Base-by-base conservation (phyloP, 2,113 vertebrate genomes). In the Amblyornis subalaris region DNA sequence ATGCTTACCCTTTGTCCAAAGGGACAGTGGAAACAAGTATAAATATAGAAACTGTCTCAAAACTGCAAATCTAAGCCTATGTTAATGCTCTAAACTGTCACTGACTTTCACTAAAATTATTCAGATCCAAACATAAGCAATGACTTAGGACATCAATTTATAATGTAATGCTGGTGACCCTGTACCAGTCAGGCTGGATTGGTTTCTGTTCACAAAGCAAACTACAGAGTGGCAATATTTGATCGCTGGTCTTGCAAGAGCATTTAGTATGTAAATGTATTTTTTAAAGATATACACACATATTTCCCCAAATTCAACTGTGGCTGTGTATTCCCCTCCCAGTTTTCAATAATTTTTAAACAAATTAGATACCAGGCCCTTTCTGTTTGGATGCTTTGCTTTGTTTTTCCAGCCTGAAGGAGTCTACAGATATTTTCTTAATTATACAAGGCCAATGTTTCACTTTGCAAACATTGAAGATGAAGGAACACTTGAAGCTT, bases 401-500 rank as follows among this genome's bases (percentile, higher is more conserved):
- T 93, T 94, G 78, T 79, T 60, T 87, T 83, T 89, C 94, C 96
- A 95, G 94, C 95, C 92, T 96, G 94, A 96, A 96, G 84, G 60
- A 97, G 84, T 96, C 93, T 94, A 96, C 87, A 67, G 78, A 90
- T 89, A 89, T 44, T 92, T 93, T 90, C 92, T 93, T 94, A 92
- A 83, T 80, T 92, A 76, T 90, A 88, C 92, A 96, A 97, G 97
- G 97, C 96, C 94, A 90, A 88, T 60, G 93, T 89, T 94, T 96
- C 94, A 84, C 91, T 94, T 96, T 71, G 94, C 93, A 95, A 96
- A 94, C 95, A 95, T 94, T 95, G 90, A 95, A 92, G 95, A 95
- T 94, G 93, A 95, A 96, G 97, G 96, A 96, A 97, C 93, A 97
- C 96, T 97, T 75, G 89, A 97, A 97, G 96, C 96, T 93, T 95